These are phyloP conservation scores for Pterocles gutturalis DNA, from an alignment of 2,113 vertebrate genomes.

Conservation along the genomic window DNA sequence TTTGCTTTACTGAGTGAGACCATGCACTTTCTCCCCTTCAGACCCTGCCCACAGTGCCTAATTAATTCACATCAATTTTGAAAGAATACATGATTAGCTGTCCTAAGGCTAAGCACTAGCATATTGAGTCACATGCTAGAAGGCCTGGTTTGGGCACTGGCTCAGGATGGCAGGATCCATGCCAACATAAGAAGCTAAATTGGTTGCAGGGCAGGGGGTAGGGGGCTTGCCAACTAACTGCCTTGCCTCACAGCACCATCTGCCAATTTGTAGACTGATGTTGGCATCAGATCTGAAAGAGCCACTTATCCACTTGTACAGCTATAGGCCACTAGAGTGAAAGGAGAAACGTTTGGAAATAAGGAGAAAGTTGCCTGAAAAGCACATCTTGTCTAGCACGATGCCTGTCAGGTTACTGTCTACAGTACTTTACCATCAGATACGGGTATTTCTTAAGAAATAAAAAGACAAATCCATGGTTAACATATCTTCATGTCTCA, in stretches of 20 bases:
- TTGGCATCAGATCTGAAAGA: constrained; percentile 74
- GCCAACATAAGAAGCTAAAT: constrained; percentile 72
- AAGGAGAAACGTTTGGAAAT: constrained; percentile 64
- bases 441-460: not conserved
- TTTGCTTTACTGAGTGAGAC: constrained; percentile 30
- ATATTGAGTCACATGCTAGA: constrained; percentile 64
- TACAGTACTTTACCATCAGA: not conserved
- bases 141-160: constrained; percentile 58
- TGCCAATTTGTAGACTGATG: constrained; percentile 64
- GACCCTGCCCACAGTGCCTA: constrained; percentile 27
- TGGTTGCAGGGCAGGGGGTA: constrained; percentile 69
- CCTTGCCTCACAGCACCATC: constrained; percentile 59
- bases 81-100: constrained; percentile 65
- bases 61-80: constrained; percentile 67
- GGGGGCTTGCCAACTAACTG: constrained; percentile 51
- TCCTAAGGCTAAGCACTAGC: constrained; percentile 62
- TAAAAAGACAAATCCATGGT: not conserved
- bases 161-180: constrained; percentile 58
- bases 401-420: constrained; percentile 34
- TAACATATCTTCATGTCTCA: not conserved
- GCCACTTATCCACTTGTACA: constrained; percentile 57
- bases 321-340: constrained; percentile 51
- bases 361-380: constrained; percentile 54
- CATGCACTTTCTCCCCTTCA: constrained; percentile 53
- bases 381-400: constrained; percentile 33